Base-by-base conservation (phyloP, 2,113 vertebrate genomes). In the Pluvialis apricaria region DNA sequence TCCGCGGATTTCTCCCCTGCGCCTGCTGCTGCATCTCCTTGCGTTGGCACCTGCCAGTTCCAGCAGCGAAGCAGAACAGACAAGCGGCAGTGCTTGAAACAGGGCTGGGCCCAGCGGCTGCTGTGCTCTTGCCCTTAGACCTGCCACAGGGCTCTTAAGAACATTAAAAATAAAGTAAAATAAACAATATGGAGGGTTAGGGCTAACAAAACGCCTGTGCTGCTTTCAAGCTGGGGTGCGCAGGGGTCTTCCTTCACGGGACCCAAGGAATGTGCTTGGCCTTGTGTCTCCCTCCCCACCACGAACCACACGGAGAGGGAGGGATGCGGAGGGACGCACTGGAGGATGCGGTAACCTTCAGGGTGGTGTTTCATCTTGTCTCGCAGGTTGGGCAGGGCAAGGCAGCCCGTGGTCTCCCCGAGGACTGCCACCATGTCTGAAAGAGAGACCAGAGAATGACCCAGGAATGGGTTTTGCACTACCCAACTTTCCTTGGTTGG, bases 351-450 rank as follows among this genome's bases (percentile, higher is more conserved):
- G 79, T 97, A 91, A 78, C 99, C 99, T 97, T 99, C 99, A 3
- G 99, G 98, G 81, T 99, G 98, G 32, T 96, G 98, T 82, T 88
- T 99, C 99, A 99, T 99, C 97, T 94, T 97, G 92, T 99, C 98
- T 54, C 99, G 97, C 92, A 99, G 98, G 29, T 96, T 98, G 51
- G 97, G 92, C 82, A 99, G 97, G 15, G 99, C 98, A 18, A 94
- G 82, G 64, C 96, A 95, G 52, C 99, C 99, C 0, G 99, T 99
- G 13, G 99, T 99, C 96, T 99, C 99, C 15, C 99, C 99, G 1
- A 99, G 98, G 44, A 99, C 99, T 4, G 99, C 99, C 12, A 99
- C 99, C 99, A 99, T 99, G 96, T 99, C 99, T 99, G 97, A 79
- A 97, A 97, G 66, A 77, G 81, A 97, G 64, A 94, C 25, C 83